Evolutionary conservation across 2,113 vertebrate species (phyloP).

Genomic region (Dolichotis patagonum): DNA sequence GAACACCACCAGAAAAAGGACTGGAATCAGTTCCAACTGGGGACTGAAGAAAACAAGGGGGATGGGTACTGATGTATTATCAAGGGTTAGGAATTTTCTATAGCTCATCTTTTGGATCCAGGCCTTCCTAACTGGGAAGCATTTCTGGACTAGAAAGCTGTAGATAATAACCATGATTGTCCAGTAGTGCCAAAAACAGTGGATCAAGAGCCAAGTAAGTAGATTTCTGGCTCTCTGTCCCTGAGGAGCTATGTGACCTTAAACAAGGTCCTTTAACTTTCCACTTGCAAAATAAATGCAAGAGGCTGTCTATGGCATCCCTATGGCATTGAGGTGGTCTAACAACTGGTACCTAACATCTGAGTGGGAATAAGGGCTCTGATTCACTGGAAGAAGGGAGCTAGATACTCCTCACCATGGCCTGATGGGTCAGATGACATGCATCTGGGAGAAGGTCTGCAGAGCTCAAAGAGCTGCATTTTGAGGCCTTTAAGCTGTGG

Average conservation of each 20-base stretch:
- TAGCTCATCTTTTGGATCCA: background rate
- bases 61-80: background rate
- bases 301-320: background rate
- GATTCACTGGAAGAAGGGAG: background rate
- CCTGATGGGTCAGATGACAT: background rate
- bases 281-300: background rate
- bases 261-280: background rate
- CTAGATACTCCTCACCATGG: background rate
- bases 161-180: background rate
- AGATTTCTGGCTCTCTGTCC: conserved; percentile 30
- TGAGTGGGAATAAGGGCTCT: background rate
- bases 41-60: background rate
- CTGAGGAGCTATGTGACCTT: background rate
- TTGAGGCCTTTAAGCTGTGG: conserved; percentile 59
- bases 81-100: background rate
- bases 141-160: background rate
- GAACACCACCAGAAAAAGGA: background rate
- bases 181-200: background rate
- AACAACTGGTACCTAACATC: background rate
- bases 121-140: background rate
- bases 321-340: background rate
- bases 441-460: conserved; percentile 26
- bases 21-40: background rate
- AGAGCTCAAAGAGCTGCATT: conserved; percentile 63
- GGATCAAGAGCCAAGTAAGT: background rate